Evolutionary conservation across 2,113 vertebrate species (phyloP), one percentile per base, ranked within the genome.

Genomic region (Rhinolophus ferrumequinum): DNA sequence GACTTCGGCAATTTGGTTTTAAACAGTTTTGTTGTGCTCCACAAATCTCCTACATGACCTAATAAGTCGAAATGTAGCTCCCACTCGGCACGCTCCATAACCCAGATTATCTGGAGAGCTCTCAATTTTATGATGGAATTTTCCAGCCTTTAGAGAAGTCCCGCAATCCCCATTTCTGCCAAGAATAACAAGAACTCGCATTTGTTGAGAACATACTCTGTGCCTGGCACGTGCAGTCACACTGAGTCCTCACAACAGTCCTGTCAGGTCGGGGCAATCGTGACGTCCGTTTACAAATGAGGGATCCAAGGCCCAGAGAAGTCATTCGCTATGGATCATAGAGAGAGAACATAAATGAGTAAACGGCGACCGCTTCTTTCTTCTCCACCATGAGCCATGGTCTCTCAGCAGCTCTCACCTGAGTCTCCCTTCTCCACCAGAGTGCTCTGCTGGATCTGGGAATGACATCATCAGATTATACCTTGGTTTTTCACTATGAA

Each of bases 71-170:
- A 86, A 90, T 33, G 8, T 22, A 85, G 73, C 35, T 18, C 16
- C 35, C 10, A 26, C 30, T 30, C 41, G 64, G 64, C 15, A 80
- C 38, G 14, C 85, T 54, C 58, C 62, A 11, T n/a, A 91, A 77
- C 60, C 35, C 83, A 73, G 56, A 69, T 86, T 89, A 97, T 92
- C 75, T 92, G 64, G n/a, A 95, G n/a, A 79, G 14, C 75, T 96
- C 80, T 95, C 86, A 41, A 16, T 56, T 81, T 82, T 73, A 88
- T 5, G 12, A 81, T 10, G 66, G 35, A 58, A 83, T 52, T 91
- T 84, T 83, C 35, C 44, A 93, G 52, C 54, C 41, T 62, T 54
- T 21, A 83, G 44, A 21, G 5, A 79, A 84, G 35, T 72, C 79
- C 87, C 10, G 18, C 73, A 54, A 54, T 85, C 67, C 21, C 8